Percentiles rank a stretch among this genome's conserved stretches.
phyloP scores from a whole-genome alignment of 2,888 invertebrate genomes.

The Diachrysia chrysitis region DNA sequence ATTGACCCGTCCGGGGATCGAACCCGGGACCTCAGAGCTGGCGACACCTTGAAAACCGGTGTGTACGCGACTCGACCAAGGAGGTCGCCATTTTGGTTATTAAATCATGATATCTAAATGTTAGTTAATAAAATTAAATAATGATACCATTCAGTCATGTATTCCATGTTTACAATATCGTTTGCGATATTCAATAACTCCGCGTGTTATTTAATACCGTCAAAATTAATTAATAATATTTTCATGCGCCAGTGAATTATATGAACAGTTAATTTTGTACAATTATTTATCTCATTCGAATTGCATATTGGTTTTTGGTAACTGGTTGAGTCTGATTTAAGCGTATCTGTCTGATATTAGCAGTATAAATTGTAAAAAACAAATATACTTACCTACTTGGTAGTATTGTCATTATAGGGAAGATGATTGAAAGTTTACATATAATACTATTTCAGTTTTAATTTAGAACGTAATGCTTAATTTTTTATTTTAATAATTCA shows the following conservation, averaged over 20 bases:
- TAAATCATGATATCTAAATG: not conserved
- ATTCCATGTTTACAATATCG: not conserved
- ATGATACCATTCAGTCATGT: not conserved
- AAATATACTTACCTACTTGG: too few relatives aligned
- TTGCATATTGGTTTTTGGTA: not conserved
- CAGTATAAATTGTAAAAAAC: not conserved
- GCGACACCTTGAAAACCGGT: too few relatives aligned
- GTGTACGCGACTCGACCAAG: too few relatives aligned
- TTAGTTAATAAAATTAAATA: not conserved
- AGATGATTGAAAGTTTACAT: too few relatives aligned
- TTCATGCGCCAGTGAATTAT: not conserved
- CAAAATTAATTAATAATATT: slow-evolving; percentile 15
- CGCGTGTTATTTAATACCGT: not conserved
- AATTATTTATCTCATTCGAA: slow-evolving; percentile 10
- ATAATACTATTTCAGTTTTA: too few relatives aligned
- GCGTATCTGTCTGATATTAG: not conserved
- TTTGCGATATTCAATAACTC: slow-evolving; percentile 7
- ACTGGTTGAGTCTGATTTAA: not conserved
- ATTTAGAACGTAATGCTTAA: too few relatives aligned
- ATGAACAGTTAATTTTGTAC: not conserved
- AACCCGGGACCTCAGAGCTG: too few relatives aligned
- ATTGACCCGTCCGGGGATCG: too few relatives aligned
- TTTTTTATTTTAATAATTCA: too few relatives aligned
- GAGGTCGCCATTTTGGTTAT: too few relatives aligned
- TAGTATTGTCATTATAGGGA: too few relatives aligned